Evolutionary conservation across 2,888 invertebrate species (phyloP), one percentile per base, ranked within the genome.

Genomic region (Tetragonula carbonaria): DNA sequence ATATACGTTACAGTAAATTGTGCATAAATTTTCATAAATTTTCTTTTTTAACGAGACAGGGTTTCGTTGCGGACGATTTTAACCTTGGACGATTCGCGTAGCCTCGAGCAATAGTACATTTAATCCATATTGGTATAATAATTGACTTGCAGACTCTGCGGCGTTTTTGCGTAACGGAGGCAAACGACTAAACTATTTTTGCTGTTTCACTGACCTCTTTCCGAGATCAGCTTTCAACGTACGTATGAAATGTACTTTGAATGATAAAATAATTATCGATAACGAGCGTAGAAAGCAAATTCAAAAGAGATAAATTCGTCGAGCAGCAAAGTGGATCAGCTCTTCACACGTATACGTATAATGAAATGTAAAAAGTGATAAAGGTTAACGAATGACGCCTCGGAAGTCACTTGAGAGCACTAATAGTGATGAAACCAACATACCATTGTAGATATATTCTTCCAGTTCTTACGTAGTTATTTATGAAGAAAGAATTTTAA

Each of bases 371-470:
- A 21, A 18, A 33, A 23, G 38, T 23, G 18, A 28, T 59, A 55
- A n/a, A 16, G 8, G n/a, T 8, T 38, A 59, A 14, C 18, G 28
- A 68, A 4, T 50, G 16, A 51, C 23, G 38, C n/a, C 8, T 45
- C 6, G 38, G 8, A 67, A 67, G 5, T 57, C 14, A 21, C 71
- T 70, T 50, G n/a, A n/a, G 23, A 67, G 33, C 21, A 72, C 5
- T 71, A 63, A 74, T 53, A 66, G 62, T 0, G 5, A 33, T 18
- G 18, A 50, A 50, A 33, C 53, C 76, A 78, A 78, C 33, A 23
- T 33, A 45, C 8, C 8, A 50, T 21, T 21, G 6, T 57, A 23
- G 63, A 50, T 53, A 23, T 66, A 62, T 71, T 23, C 23, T 23
- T 23, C 18, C 67, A 45, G 4, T 3, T 76, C 53, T 66, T 50